Base-by-base conservation (phyloP, 2,113 vertebrate species). In the Spea multiplicata region DNA sequence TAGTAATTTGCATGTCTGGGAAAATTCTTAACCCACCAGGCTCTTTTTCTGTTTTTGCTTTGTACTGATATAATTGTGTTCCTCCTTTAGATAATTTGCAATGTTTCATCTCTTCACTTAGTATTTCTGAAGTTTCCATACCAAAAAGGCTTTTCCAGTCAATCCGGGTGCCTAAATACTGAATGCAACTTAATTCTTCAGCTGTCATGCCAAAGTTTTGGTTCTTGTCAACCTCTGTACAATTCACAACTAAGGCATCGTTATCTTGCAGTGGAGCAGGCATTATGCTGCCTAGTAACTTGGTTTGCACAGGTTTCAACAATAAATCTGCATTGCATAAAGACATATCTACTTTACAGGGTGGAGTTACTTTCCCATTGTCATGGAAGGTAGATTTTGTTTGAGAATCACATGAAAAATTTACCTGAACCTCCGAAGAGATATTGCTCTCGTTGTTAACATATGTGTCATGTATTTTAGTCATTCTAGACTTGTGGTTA, bases 1-100 rank as follows among this genome's bases (percentile, higher is more conserved):
- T 44, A 66, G 8, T 86, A 80, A 91, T 69, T 78, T 88, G 81
- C 75, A 91, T 83, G 73, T 89, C 82, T 78, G 90, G 87, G 79
- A 84, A 82, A 16, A 82, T 61, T 72, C 72, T 1, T 79, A 75
- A 8, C 74, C 72, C 66, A 57, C 72, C 62, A 17, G 10, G 81
- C 49, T 77, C 44, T 72, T 6, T 66, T 61, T 68, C 45, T 66
- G 3, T 52, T 44, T 46, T 79, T 61, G 46, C n/a, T 47, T 16
- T 53, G 48, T 55, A 71, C 16, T 5, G 5, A 64, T 64, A 64
- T 5, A 17, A 13, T 30, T 16, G 61, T 17, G 3, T 4, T 45
- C 68, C 50, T 3, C 10, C 30, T 64, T 64, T n/a, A n/a, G n/a
- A n/a, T n/a, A n/a, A n/a, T n/a, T n/a, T 64, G n/a, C 5, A 64